Evolutionary conservation across 2,888 invertebrate species (phyloP), one percentile per base, ranked within the genome.

Genomic region (Dryobotodes eremita): DNA sequence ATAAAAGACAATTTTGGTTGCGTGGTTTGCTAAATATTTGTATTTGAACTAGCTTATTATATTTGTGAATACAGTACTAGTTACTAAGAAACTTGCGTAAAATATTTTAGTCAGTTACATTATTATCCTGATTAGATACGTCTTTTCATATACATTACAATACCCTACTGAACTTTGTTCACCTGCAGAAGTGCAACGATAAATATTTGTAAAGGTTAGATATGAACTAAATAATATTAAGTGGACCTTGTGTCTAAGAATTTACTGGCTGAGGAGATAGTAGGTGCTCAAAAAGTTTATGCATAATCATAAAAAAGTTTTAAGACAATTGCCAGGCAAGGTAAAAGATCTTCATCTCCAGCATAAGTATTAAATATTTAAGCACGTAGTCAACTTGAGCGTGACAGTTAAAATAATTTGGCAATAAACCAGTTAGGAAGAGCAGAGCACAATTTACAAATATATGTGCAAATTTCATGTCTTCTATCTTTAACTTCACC

Each of bases 381-480:
- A 82, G 79, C 71, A 82, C 84, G 78, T 69, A 71, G 68, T 84
- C 61, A 73, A 61, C 61, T 74, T 42, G 36, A 84, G 79, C 59
- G 71, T 31, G 57, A n/a, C 42, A 68, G 55, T 81, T 68, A 81
- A 81, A 78, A 50, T 68, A 71, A 78, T 68, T 79, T 69, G 62
- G 36, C 68, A 59, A 62, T 83, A 83, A 82, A 79, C 36, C 42
- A 31, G 36, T 31, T 23, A 82, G 3, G 17, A 74, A 6, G 10
- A 66, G n/a, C 20, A 26, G 20, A 50, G 76, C 61, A 68, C 7
- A 75, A 68, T 82, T 82, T 76, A 17, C 48, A 76, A 80, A 76
- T 66, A 23, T 50, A 3, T 64, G 36, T 17, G 26, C 11, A 53
- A 36, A 82, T 75, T 75, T 59, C 17, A 66, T 53, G 15, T 50